Evolutionary conservation across 2,797 vertebrate genomes (phyloP).

Genomic region (Etheostoma perlongum): DNA sequence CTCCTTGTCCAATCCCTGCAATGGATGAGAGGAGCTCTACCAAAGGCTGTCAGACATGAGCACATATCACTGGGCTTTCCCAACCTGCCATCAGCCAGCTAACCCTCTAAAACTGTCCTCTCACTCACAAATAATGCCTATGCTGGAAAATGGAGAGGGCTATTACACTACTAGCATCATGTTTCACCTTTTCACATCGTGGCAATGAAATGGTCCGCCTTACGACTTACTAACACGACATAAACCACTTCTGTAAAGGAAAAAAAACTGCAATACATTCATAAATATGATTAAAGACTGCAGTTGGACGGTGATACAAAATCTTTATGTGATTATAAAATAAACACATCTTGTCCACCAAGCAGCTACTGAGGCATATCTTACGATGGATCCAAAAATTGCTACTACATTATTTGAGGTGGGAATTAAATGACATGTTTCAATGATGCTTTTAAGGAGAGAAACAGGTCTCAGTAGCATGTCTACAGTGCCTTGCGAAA

Average conservation of each 20-base stretch:
- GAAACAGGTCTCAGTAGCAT: conserved; percentile 7
- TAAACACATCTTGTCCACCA: conserved; percentile 47
- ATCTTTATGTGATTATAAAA: conserved; percentile 59
- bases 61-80: conserved; percentile 70
- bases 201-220: conserved; percentile 61
- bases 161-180: conserved; percentile 66
- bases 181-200: conserved; percentile 70
- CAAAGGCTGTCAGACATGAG: conserved; percentile 71
- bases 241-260: conserved; percentile 48
- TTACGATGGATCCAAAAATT: conserved; percentile 27
- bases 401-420: conserved; percentile 26
- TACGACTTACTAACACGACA: conserved; percentile 66
- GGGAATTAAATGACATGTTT: conserved; percentile 49
- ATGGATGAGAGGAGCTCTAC: conserved; percentile 54
- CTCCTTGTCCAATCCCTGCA: conserved; percentile 40
- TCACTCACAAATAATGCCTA: conserved; percentile 74
- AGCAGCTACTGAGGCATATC: conserved; percentile 35
- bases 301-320: conserved; percentile 47
- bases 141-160: conserved; percentile 72
- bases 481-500: no score
- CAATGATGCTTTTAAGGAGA: conserved; percentile 16
- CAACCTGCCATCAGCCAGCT: conserved; percentile 68
- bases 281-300: conserved; percentile 70
- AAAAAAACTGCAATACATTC: conserved; percentile 32
- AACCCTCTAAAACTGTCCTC: conserved; percentile 78